phyloP scores from a whole-genome alignment of 2,113 vertebrate species.

The Crypturellus undulatus region DNA sequence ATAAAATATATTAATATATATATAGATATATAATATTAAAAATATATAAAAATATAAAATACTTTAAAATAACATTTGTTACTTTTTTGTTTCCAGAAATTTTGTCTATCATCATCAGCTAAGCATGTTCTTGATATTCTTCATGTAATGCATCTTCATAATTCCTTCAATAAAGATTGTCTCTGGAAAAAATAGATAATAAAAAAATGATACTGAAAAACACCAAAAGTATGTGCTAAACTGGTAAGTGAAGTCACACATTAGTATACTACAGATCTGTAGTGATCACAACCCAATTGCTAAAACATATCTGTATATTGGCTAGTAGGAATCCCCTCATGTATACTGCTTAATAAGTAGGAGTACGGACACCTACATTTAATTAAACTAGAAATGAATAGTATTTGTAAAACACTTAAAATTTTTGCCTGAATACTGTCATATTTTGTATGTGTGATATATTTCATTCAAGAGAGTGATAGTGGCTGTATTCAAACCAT shows the following conservation, averaged over 20 bases:
- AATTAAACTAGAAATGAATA: background rate
- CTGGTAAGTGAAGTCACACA: background rate
- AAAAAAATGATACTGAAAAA: background rate
- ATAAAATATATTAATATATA: too few species aligned
- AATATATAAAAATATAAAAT: too few species aligned
- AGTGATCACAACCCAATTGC: background rate
- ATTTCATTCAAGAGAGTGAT: fast-evolving
- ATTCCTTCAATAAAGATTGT: background rate
- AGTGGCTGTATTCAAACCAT: background rate
- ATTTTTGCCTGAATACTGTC: background rate
- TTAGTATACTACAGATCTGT: background rate
- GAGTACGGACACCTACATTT: background rate
- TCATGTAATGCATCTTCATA: background rate
- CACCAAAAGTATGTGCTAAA: background rate
- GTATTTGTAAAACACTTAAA: background rate
- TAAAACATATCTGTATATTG: background rate
- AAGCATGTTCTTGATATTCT: background rate
- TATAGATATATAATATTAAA: too few species aligned
- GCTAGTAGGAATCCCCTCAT: background rate
- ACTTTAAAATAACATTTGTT: too few species aligned
- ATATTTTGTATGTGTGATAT: background rate
- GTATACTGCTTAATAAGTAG: background rate
- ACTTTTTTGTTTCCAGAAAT: background rate
- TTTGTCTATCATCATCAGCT: background rate
- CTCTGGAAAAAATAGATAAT: background rate